Evolutionary conservation across 1,140 invertebrate species (phyloP), one percentile per base, ranked within the genome.

Genomic region (Carcinoscorpius rotundicauda): DNA sequence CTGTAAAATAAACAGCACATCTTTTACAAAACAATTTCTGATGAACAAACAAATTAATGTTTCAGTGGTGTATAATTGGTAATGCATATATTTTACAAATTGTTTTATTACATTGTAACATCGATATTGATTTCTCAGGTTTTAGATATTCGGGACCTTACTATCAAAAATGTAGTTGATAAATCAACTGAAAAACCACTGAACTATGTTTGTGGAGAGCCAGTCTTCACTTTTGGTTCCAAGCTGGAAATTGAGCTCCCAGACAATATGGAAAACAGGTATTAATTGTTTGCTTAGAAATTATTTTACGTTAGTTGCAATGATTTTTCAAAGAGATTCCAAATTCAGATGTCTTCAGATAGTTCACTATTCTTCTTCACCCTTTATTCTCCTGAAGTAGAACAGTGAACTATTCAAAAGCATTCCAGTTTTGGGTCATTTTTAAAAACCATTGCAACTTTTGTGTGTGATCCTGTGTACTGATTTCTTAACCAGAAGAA

Each of bases 111-210:
- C 64, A n/a, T 64, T 71, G 52, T 60, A 55, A 60, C 64, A 52
- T 59, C 57, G 49, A 60, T 64, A 63, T 68, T 70, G 70, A 68
- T 65, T 72, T 77, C 78, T 64, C 71, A 92, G 90, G 78, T 91
- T 72, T 78, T 95, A 68, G 92, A 96, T 79, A 82, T 84, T 6
- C 82, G 83, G 69, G 83, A 87, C 69, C 75, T 94, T 10, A 82
- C 77, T 9, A 85, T 95, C 58, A 68, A 68, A 3, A 72, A 68
- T 56, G 78, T 84, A 52, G 51, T 49, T n/a, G 74, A 76, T 68
- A 76, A 75, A 49, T 77, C 76, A 49, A 78, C 81, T 70, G 80
- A 82, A 57, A 79, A 81, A 62, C 71, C 78, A 52, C 78, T 93
- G 49, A 77, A 83, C 55, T 89, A 82, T 76, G 78, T 75, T 65